These are phyloP conservation scores for Momotus momota DNA, from an alignment of 2,797 vertebrate species.

Conservation along the genomic window DNA sequence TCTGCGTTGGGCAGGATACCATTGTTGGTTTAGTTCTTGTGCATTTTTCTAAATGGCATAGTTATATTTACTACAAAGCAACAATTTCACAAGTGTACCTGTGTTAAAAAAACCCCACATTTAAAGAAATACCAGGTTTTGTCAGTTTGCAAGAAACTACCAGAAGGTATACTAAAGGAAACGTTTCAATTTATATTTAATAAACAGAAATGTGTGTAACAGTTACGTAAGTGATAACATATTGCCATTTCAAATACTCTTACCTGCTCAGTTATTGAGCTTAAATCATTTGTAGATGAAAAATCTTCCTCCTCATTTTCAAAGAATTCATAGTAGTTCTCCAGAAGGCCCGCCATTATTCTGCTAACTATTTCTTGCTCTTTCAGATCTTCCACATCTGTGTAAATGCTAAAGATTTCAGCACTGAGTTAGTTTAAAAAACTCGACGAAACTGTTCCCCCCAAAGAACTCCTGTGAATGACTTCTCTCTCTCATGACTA, in stretches of 20 bases:
- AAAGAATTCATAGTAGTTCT: constrained; percentile 95
- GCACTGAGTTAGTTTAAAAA: constrained; percentile 27
- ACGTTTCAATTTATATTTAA: not conserved
- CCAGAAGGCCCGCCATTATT: constrained; percentile 92
- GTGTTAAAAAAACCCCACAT: not conserved
- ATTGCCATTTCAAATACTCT: constrained; percentile 28
- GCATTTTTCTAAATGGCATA: not conserved
- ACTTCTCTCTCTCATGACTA: not conserved
- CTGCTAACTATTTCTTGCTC: constrained; percentile 94
- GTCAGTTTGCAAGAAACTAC: not conserved
- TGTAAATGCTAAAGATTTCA: constrained; percentile 86
- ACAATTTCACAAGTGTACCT: not conserved
- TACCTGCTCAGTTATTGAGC: constrained; percentile 96
- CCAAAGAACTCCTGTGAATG: constrained; percentile 3
- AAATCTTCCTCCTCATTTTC: constrained; percentile 96
- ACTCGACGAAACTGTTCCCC: not conserved
- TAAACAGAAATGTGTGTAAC: not conserved
- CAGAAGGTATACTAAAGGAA: not conserved
- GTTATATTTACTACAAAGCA: not conserved
- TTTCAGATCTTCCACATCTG: constrained; percentile 92
- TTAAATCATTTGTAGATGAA: constrained; percentile 95
- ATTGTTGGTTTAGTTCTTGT: not conserved
- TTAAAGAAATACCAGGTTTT: not conserved
- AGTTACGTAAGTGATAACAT: not conserved
- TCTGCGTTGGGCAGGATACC: not conserved